Evolutionary conservation across 2,113 vertebrate genomes (phyloP), one percentile per base, ranked within the genome.

Genomic region (Oryctolagus cuniculus): DNA sequence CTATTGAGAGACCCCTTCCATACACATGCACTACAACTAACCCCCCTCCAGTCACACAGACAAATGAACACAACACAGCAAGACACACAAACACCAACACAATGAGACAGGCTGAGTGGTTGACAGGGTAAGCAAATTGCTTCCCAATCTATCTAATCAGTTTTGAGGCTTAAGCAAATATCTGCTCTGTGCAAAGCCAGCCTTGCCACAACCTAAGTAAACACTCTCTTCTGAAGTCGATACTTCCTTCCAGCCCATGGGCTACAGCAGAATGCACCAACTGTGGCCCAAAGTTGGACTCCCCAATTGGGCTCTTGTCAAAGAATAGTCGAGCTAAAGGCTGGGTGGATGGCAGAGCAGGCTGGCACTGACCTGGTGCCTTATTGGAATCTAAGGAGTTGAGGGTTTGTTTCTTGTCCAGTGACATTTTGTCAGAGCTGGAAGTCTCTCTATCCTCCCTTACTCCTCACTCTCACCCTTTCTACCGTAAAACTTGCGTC

Each of bases 161-260:
- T 61, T 96, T 91, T 82, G 85, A 49, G 83, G 91, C 83, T 92
- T 93, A 95, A 96, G 96, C 80, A 98, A 97, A 96, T 74, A 34
- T 49, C 83, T 88, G 24, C n/a, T 90, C 34, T 67, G 78, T 49
- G n/a, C 34, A 85, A 96, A 81, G 94, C 91, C 90, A 90, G 88
- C 22, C 90, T 78, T 91, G 86, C 66, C 1, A 1, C 79, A 73
- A 51, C 51, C 87, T 94, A 96, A 96, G 86, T 64, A 97, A 97
- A 93, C 93, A 95, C 11, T 2, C 21, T 81, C 34, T 89, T 96
- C 51, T 88, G 83, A 16, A 79, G 63, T 78, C 81, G 77, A 90
- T 2, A 78, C 89, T 96, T 89, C 83, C 90, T 19, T 88, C 38
- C 53, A 95, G 94, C 34, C 34, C 78, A 61, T n/a, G 12, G 19